Evolutionary conservation across 2,888 invertebrate species (phyloP).

Genomic region (Ormyrus pomaceus): DNA sequence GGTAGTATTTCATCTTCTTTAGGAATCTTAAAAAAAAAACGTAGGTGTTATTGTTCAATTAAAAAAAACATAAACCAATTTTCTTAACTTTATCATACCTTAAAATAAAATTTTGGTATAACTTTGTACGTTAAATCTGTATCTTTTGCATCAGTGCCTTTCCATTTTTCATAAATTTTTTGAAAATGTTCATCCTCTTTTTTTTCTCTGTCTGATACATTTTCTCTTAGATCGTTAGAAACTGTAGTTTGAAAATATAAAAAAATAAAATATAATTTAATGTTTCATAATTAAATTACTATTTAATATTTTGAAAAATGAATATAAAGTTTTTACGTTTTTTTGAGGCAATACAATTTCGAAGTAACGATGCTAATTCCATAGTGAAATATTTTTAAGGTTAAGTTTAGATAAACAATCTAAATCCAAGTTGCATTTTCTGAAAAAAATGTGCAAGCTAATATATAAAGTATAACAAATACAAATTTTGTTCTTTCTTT

Average conservation of each 20-base stretch:
- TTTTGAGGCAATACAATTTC: conserved; percentile 58
- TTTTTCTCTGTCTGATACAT: conserved; percentile 60
- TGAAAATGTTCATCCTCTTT: conserved; percentile 78
- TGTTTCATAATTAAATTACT: conserved; percentile 1
- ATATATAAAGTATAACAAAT: too few relatives aligned
- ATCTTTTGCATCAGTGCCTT: conserved; percentile 76
- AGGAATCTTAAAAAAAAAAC: conserved; percentile 77
- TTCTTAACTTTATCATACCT: conserved; percentile 67
- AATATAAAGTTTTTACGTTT: conserved; percentile 60
- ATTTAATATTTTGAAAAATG: background rate
- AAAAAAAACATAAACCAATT: conserved; percentile 8
- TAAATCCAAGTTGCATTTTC: background rate
- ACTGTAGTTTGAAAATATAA: conserved; percentile 57
- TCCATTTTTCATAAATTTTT: conserved; percentile 76
- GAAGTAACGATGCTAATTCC: conserved; percentile 65
- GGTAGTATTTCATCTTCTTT: conserved; percentile 85
- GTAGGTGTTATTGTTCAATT: background rate
- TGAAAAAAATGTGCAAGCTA: background rate
- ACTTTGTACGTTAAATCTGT: conserved; percentile 78
- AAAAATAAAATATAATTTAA: conserved; percentile 53
- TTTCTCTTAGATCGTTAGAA: conserved; percentile 44
- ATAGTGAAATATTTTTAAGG: conserved; percentile 56
- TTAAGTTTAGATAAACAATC: conserved; percentile 41
- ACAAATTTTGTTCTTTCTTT: background rate
- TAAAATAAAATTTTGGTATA: conserved; percentile 87